Evolutionary conservation across 2,797 vertebrate species (phyloP).

Genomic region (Tachyglossus aculeatus): DNA sequence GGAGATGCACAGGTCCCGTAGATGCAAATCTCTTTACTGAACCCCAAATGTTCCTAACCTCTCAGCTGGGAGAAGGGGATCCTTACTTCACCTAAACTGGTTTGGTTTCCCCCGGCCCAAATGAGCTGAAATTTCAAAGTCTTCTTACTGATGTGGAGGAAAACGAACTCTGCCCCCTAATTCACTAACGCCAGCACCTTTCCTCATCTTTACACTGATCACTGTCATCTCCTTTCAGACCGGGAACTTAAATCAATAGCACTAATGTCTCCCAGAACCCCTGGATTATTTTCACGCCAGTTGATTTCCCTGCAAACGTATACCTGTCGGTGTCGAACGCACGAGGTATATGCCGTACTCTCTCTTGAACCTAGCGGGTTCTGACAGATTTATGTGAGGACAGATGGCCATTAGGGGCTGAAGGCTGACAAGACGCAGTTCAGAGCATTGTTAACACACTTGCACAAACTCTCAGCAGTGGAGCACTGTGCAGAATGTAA

Average conservation of each 20-base stretch:
- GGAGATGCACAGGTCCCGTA: too few species aligned
- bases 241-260: conserved; percentile 57
- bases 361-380: conserved; percentile 80
- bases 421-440: conserved; percentile 96
- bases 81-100: background rate
- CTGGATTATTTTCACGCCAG: conserved; percentile 49
- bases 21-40: too few species aligned
- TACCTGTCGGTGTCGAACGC: conserved; percentile 69
- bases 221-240: conserved; percentile 50
- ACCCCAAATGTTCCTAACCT: too few species aligned
- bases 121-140: background rate
- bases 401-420: conserved; percentile 95
- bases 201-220: conserved; percentile 56
- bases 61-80: background rate
- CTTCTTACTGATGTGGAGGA: background rate
- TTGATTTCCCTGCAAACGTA: conserved; percentile 58
- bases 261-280: conserved; percentile 57
- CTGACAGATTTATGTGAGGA: conserved; percentile 93
- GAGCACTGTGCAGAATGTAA: conserved; percentile 80
- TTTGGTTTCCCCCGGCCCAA: conserved; percentile 4
- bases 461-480: conserved; percentile 89
- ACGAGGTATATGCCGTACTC: conserved; percentile 81
- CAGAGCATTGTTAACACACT: conserved; percentile 98
- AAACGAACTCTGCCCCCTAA: background rate
- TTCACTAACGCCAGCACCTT: background rate